Evolutionary conservation across 2,888 invertebrate genomes (phyloP).

Genomic region (Brachycybe producta): DNA sequence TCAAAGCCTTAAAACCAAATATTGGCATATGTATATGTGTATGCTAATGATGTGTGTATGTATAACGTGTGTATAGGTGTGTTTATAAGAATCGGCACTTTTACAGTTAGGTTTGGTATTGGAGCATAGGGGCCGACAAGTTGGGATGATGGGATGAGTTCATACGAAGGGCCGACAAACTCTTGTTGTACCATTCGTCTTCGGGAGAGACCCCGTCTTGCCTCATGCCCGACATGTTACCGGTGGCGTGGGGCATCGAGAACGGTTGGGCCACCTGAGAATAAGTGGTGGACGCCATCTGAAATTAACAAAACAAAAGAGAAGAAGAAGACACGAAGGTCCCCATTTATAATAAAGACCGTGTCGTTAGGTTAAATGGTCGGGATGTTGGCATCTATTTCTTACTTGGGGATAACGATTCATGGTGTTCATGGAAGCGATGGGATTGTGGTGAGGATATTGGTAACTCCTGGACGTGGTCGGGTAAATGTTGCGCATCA

Average conservation of each 20-base stretch:
- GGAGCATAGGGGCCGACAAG: constrained; percentile 82
- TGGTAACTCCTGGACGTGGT: constrained; percentile 76
- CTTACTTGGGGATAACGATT: constrained; percentile 83
- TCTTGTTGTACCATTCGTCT: constrained; percentile 85
- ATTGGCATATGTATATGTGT: too few relatives aligned
- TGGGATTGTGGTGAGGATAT: constrained; percentile 64
- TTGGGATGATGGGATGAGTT: constrained; percentile 84
- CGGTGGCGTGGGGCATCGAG: constrained; percentile 74
- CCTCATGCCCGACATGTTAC: constrained; percentile 86
- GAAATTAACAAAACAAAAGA: constrained; percentile 26
- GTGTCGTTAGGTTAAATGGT: too few relatives aligned
- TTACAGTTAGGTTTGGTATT: constrained; percentile 64
- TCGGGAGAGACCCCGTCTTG: constrained; percentile 62
- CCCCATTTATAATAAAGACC: neutral
- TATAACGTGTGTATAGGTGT: too few relatives aligned
- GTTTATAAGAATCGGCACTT: too few relatives aligned
- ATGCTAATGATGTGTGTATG: too few relatives aligned
- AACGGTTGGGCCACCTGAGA: constrained; percentile 89
- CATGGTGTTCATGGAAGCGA: constrained; percentile 58
- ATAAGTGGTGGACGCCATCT: constrained; percentile 87
- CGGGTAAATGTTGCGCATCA: constrained; percentile 97
- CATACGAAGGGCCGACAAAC: constrained; percentile 90
- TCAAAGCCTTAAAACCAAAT: too few relatives aligned
- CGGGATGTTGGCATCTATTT: too few relatives aligned
- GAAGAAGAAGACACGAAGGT: neutral